A percentile compares a stretch with the other conserved stretches of the same genome.
Conservation (phyloP, 2,797 vertebrate species). For the Cuniculus paca region DNA sequence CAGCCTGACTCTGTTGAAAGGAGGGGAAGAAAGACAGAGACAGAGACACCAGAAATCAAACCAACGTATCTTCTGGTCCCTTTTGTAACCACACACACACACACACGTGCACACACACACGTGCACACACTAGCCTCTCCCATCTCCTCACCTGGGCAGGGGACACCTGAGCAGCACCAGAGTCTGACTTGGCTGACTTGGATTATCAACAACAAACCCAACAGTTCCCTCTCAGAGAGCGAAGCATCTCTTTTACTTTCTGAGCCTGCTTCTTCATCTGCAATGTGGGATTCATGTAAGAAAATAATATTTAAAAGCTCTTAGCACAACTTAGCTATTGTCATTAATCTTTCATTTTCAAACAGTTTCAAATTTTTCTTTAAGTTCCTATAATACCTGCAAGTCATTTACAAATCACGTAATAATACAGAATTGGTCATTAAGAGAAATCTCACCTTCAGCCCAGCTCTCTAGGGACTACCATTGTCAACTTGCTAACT, state of each 20-base stretch:
- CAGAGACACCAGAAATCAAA: neutral
- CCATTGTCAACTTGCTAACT: neutral
- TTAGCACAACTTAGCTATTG: neutral
- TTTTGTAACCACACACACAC: neutral
- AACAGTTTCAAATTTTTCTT: neutral
- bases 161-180: neutral
- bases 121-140: neutral
- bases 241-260: neutral
- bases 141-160: neutral
- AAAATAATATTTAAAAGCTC: neutral
- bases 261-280: neutral
- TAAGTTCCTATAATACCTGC: neutral
- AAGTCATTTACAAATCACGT: neutral
- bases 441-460: neutral
- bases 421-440: neutral
- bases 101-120: too few relatives aligned
- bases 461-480: neutral
- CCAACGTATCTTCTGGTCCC: neutral
- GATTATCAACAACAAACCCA: neutral
- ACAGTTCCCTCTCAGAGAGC: neutral
- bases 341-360: slow-evolving; percentile 13
- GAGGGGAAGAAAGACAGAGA: neutral
- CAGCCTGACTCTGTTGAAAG: neutral
- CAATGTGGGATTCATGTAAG: neutral
- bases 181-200: neutral